phyloP scores from a whole-genome alignment of 2,797 vertebrate species.

The Trachurus trachurus region DNA sequence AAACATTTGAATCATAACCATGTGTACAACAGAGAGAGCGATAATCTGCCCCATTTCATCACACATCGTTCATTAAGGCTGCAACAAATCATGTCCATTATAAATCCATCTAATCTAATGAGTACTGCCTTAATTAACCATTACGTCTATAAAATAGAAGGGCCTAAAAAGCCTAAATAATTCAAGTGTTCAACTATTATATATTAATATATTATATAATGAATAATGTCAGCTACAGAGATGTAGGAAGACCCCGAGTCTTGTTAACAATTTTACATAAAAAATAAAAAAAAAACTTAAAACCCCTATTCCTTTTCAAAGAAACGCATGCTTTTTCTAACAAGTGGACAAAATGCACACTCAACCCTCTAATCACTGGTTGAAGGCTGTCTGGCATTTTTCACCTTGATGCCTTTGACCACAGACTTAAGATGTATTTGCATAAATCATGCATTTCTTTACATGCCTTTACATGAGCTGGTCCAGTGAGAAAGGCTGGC shows the following conservation, averaged over 20 bases:
- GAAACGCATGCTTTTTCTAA: neutral
- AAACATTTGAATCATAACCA: neutral
- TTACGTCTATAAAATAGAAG: neutral
- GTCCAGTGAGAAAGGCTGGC: constrained; percentile 54
- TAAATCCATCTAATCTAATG: neutral
- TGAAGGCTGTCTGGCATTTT: constrained; percentile 2
- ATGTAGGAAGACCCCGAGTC: neutral
- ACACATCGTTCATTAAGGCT: neutral
- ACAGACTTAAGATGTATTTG: constrained; percentile 34
- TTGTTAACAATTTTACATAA: neutral
- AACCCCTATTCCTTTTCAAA: neutral
- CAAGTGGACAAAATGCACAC: neutral
- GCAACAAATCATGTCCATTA: neutral
- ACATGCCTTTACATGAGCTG: constrained; percentile 39
- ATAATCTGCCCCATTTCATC: neutral
- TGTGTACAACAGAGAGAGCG: neutral
- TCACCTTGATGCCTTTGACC: constrained; percentile 16
- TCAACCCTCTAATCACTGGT: constrained; percentile 11
- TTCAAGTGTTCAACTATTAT: too few relatives aligned
- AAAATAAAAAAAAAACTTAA: too few relatives aligned
- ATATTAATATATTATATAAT: too few relatives aligned
- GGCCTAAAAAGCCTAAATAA: neutral
- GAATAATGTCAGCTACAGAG: too few relatives aligned
- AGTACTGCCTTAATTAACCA: neutral
- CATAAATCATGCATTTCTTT: constrained; percentile 43